Conservation (phyloP, 2,797 vertebrate genomes). For the Rhinoraja longicauda region DNA sequence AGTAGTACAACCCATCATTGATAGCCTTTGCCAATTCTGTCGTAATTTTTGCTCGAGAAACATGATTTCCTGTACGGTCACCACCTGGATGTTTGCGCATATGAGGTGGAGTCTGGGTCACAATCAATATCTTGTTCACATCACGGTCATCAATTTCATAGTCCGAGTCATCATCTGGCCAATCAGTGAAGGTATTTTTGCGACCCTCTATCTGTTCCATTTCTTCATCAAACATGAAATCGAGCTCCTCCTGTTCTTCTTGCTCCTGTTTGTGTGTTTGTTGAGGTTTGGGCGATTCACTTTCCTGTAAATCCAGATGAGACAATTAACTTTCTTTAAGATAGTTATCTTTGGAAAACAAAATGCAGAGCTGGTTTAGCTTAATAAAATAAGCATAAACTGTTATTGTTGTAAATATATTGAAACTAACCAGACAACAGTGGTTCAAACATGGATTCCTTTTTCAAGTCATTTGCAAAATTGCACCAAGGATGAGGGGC, state of each 20-base stretch:
- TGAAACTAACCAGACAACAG: neutral
- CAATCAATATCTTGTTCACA: conserved; percentile 86
- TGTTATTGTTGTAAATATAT: neutral
- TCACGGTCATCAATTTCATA: conserved; percentile 86
- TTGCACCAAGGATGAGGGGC: neutral
- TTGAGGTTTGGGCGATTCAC: conserved; percentile 1
- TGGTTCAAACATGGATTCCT: neutral
- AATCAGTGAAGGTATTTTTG: conserved; percentile 77
- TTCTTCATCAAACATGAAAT: conserved; percentile 91
- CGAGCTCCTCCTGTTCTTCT: conserved; percentile 78
- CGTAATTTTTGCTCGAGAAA: conserved; percentile 71
- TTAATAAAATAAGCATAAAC: neutral
- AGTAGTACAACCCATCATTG: conserved; percentile 85
- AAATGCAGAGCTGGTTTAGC: neutral
- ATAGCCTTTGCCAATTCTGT: conserved; percentile 80
- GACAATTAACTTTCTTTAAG: neutral
- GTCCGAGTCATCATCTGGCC: conserved; percentile 78
- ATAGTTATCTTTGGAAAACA: neutral
- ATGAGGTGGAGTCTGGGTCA: conserved; percentile 81
- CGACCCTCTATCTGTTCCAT: conserved; percentile 70
- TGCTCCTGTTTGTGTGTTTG: conserved; percentile 47
- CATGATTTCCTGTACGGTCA: conserved; percentile 67
- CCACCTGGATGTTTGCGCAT: conserved; percentile 73
- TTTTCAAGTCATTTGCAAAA: neutral
- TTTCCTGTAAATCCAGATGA: conserved; percentile 21